Percentiles rank a stretch among this genome's conserved stretches.
phyloP scores from a whole-genome alignment of 2,797 vertebrate species.

The Dallia pectoralis region DNA sequence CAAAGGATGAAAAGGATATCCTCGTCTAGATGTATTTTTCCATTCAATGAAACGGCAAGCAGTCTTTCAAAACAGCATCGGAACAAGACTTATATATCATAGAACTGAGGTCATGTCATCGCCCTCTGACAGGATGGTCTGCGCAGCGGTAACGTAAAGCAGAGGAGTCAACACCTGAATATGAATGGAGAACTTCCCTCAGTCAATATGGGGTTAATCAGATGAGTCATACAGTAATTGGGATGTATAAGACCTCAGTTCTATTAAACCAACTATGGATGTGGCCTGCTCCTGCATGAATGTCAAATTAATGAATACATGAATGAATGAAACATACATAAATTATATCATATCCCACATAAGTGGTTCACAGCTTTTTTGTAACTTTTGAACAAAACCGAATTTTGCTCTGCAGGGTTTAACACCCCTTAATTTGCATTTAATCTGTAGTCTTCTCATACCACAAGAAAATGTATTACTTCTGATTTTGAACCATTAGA shows the following conservation, averaged over 20 bases:
- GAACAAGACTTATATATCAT: conserved; percentile 78
- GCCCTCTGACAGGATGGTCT: conserved; percentile 52
- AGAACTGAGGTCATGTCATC: conserved; percentile 73
- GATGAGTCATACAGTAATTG: conserved; percentile 34
- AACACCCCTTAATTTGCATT: too few species aligned
- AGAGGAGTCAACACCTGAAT: conserved; percentile 64
- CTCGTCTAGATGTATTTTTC: conserved; percentile 15
- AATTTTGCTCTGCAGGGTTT: background rate
- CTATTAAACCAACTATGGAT: background rate
- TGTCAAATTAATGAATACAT: background rate
- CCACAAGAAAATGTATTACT: too few species aligned
- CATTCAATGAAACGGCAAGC: conserved; percentile 54
- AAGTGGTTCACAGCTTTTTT: background rate
- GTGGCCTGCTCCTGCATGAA: background rate
- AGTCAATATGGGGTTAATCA: conserved; percentile 2
- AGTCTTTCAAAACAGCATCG: conserved; percentile 43
- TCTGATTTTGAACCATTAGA: too few species aligned
- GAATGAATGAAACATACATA: background rate
- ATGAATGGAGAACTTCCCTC: conserved; percentile 60
- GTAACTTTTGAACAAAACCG: background rate
- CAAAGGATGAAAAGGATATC: conserved; percentile 15
- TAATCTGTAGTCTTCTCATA: too few species aligned
- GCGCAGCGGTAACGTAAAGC: conserved; percentile 20
- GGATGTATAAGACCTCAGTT: background rate
- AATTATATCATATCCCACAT: background rate